A percentile compares a stretch with the other conserved stretches of the same genome.
Conservation (phyloP, 2,113 vertebrate species). For the Antechinus stuartii region DNA sequence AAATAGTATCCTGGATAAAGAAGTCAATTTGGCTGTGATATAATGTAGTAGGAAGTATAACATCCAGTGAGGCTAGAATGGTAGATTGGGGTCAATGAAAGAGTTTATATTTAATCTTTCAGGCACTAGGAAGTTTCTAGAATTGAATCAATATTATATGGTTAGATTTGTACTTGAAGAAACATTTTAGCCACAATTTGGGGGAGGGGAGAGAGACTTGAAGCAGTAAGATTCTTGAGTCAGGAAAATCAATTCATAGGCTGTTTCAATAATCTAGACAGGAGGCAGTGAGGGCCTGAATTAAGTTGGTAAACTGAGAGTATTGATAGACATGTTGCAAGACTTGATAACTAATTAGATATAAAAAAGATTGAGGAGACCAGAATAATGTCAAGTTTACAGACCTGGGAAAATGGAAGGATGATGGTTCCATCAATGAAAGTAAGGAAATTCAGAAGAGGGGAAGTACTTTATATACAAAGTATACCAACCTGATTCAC, state of each 20-base stretch:
- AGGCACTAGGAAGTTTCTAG: too few species aligned
- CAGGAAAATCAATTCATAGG: not conserved
- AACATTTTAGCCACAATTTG: not conserved
- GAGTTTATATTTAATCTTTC: too few species aligned
- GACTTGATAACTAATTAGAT: not conserved
- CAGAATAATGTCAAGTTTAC: not conserved
- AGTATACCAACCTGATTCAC: not conserved
- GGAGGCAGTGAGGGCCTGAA: not conserved
- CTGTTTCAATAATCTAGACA: not conserved
- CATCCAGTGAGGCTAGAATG: too few species aligned
- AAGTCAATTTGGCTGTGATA: too few species aligned
- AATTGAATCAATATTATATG: not conserved
- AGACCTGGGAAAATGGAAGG: not conserved
- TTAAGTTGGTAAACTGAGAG: not conserved
- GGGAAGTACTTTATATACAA: not conserved
- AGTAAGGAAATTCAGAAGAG: not conserved
- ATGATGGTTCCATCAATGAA: not conserved
- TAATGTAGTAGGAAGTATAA: too few species aligned
- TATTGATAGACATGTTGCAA: not conserved
- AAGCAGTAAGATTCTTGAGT: not conserved
- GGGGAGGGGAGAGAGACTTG: not conserved
- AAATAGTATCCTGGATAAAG: too few species aligned
- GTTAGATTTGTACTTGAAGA: not conserved
- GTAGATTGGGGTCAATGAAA: too few species aligned
- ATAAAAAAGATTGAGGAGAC: not conserved